A percentile compares a stretch with the other conserved stretches of the same genome.
phyloP scores from a whole-genome alignment of 2,888 invertebrate species.

The Monoplex corrugatus region DNA sequence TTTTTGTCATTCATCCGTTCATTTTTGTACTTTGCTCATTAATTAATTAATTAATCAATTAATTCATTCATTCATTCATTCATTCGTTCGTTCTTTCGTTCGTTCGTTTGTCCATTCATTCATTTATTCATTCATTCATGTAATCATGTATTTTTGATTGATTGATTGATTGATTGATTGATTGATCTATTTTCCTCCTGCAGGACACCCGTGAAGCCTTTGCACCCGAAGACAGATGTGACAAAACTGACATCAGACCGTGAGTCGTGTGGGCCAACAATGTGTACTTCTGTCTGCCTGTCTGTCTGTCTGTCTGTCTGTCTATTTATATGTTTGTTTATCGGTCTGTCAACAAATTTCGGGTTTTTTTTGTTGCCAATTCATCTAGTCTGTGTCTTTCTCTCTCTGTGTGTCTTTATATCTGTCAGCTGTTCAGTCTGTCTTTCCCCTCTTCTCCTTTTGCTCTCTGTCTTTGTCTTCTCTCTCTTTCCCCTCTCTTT shows the following conservation, averaged over 20 bases:
- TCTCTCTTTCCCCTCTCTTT: neutral
- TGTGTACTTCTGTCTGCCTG: neutral
- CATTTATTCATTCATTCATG: neutral
- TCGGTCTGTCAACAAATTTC: no score
- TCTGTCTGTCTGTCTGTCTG: neutral
- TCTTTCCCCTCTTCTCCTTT: neutral
- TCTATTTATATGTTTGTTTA: no score
- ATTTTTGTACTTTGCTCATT: neutral
- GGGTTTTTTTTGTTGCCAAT: no score
- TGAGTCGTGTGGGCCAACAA: neutral
- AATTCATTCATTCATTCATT: neutral
- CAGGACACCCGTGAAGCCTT: neutral
- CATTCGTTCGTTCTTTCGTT: neutral
- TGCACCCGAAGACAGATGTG: neutral
- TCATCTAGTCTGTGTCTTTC: neutral
- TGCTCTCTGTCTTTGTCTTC: neutral
- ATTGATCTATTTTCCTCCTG: neutral
- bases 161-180: neutral
- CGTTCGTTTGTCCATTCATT: neutral
- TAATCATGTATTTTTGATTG: neutral
- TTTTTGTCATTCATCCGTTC: no score
- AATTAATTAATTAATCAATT: no score
- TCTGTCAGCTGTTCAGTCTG: neutral
- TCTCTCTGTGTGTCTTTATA: neutral
- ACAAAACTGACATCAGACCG: neutral